Percentiles rank a stretch among this genome's conserved stretches.
These are phyloP conservation scores for Chiroxiphia lanceolata DNA, from an alignment of 2,797 vertebrate species.

Conservation along the genomic window DNA sequence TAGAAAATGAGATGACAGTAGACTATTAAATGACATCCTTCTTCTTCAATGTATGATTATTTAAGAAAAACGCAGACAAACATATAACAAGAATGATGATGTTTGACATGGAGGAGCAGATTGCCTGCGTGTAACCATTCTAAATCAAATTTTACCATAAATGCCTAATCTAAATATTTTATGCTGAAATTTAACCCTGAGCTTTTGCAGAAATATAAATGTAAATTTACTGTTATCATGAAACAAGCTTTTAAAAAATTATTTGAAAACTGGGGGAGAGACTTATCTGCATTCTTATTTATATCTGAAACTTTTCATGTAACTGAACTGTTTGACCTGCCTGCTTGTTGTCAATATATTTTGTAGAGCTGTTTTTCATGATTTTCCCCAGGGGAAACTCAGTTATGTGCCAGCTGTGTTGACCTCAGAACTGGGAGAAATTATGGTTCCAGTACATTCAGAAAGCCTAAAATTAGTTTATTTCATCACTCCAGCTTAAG, in stretches of 20 bases:
- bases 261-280: not conserved
- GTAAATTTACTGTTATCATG: not conserved
- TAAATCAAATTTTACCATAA: not conserved
- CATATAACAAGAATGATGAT: not conserved
- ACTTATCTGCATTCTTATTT: not conserved
- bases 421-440: not conserved
- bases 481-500: not conserved
- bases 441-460: not conserved
- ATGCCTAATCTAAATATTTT: not conserved
- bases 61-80: not conserved
- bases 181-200: not conserved
- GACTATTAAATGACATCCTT: not conserved
- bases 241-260: not conserved
- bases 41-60: not conserved
- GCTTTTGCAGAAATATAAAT: not conserved
- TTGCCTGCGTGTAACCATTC: not conserved
- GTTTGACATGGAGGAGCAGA: not conserved
- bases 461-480: not conserved
- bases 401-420: not conserved
- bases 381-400: not conserved
- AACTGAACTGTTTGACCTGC: not conserved
- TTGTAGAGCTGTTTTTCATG: not conserved
- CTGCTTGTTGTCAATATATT: not conserved
- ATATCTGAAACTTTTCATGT: not conserved
- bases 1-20: not conserved